Evolutionary conservation across 1,140 invertebrate species (phyloP).

Genomic region (Melanaphis sacchari): DNA sequence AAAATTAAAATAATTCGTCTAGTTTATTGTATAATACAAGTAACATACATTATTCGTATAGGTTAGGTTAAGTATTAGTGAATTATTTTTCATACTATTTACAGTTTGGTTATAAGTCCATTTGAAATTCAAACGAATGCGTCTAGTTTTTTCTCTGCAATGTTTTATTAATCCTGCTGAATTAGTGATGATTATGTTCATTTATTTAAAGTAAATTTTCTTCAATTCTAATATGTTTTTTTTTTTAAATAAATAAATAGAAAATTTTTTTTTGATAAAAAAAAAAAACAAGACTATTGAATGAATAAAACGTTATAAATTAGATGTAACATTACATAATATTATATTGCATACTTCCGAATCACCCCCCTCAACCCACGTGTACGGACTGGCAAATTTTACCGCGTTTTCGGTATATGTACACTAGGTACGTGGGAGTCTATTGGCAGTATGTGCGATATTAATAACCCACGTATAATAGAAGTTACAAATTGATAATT

Average conservation of each 20-base stretch:
- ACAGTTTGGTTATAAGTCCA: too few species aligned
- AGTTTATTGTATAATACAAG: too few species aligned
- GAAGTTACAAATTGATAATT: background rate
- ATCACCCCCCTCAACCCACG: background rate
- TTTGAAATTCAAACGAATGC: too few species aligned
- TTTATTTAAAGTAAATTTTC: too few species aligned
- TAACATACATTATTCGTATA: too few species aligned
- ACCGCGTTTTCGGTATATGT: background rate
- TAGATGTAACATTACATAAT: background rate
- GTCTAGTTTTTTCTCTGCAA: too few species aligned
- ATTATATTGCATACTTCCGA: background rate
- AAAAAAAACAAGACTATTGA: background rate
- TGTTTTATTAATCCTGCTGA: too few species aligned
- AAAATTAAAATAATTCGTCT: too few species aligned
- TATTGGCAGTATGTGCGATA: background rate
- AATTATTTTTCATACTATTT: too few species aligned
- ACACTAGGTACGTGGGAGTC: background rate
- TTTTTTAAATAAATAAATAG: background rate
- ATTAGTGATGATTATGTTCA: too few species aligned
- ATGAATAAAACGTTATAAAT: background rate
- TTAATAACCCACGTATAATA: background rate
- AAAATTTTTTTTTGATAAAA: background rate
- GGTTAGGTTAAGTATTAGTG: too few species aligned
- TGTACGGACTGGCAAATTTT: background rate
- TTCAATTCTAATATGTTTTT: too few species aligned